Evolutionary conservation across 2,113 vertebrate genomes (phyloP), one percentile per base, ranked within the genome.

Genomic region (Apodemus speciosus): DNA sequence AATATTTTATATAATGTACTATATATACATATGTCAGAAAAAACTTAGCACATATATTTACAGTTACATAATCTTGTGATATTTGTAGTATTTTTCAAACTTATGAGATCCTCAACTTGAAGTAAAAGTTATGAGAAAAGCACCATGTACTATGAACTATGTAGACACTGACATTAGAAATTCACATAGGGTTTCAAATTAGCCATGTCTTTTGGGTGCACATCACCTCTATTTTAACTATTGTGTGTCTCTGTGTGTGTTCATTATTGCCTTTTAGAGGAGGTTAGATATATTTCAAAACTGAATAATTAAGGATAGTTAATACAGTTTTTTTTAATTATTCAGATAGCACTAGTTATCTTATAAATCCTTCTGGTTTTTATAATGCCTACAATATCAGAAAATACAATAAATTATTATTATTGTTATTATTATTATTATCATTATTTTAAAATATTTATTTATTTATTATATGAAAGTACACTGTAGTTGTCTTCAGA

Each of bases 261-360:
- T 92, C 91, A 25, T 62, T 79, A 84, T 81, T 92, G 9, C 79
- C 21, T 93, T 89, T 90, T 40, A 93, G 77, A 89, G 86, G 38
- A 95, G 5, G 9, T 72, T 58, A 43, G 64, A 11, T 66, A 62
- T 23, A 38, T 20, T 8, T 85, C 46, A 43, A 30, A 76, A 49
- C 32, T 71, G 60, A 89, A 71, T 11, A 91, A 88, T 43, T 7
- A 51, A 83, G 11, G 3, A 58, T 7, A 25, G 14, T 68, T 60
- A 25, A 43, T 51, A 62, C 0, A n/a, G 4, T 85, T 21, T 40
- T 4, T 85, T 64, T 16, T 58, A 64, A 43, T 75, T 88, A 85
- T 76, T 69, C 38, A 91, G 46, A 40, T 10, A 43, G 75, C 69
- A 15, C 1, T 51, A 73, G 25, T 76, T 15, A 14, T 58, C 9